Conservation (phyloP, 1,140 invertebrate genomes). For the Caenorhabditis remanei region DNA sequence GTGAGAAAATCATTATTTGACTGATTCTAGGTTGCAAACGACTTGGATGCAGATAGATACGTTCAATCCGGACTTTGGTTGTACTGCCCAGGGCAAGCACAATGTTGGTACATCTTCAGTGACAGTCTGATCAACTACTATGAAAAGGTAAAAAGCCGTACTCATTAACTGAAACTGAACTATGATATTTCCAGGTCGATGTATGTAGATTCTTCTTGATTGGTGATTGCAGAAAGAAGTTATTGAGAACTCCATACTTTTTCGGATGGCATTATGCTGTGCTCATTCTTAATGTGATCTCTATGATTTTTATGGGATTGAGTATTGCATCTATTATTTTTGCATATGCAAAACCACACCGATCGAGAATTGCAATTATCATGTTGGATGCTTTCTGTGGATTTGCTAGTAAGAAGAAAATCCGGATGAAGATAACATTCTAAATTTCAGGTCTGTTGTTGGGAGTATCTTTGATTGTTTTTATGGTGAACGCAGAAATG, state of each 20-base stretch:
- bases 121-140: slow-evolving; percentile 74
- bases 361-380: slow-evolving; percentile 67
- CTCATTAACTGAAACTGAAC: no score
- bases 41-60: slow-evolving; percentile 69
- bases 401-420: slow-evolving; percentile 62
- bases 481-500: slow-evolving; percentile 78
- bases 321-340: slow-evolving; percentile 67
- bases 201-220: slow-evolving; percentile 77
- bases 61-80: slow-evolving; percentile 76
- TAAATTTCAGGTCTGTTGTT: slow-evolving; percentile 71
- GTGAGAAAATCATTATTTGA: slow-evolving; percentile 32
- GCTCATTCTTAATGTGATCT: slow-evolving; percentile 72
- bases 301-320: slow-evolving; percentile 61
- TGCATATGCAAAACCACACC: slow-evolving; percentile 67
- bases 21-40: slow-evolving; percentile 72
- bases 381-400: slow-evolving; percentile 69
- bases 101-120: slow-evolving; percentile 77
- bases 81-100: slow-evolving; percentile 73
- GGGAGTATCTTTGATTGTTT: slow-evolving; percentile 71
- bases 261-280: slow-evolving; percentile 78
- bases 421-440: not conserved
- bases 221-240: slow-evolving; percentile 76
- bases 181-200: slow-evolving; percentile 67
- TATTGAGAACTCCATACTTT: slow-evolving; percentile 76
- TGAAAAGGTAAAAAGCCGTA: slow-evolving; percentile 57